Conservation (phyloP, 1,140 invertebrate genomes). For the Contarinia nasturtii region DNA sequence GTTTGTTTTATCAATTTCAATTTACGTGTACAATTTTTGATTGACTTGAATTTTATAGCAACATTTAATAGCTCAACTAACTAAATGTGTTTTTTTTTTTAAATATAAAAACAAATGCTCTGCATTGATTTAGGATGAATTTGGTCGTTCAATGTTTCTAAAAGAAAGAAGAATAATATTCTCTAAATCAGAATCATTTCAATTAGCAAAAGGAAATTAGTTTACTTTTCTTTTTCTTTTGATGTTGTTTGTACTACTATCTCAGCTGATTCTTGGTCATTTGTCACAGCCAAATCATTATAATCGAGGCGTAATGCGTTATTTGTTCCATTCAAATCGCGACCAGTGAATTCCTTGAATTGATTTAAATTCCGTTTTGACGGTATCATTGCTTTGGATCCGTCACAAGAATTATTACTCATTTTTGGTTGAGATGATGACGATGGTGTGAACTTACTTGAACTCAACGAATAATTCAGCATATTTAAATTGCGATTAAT, state of each 20-base stretch:
- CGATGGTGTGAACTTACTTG: not conserved
- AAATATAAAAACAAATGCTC: no score
- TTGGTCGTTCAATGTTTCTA: slow-evolving; percentile 1
- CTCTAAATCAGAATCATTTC: not conserved
- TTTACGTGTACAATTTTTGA: no score
- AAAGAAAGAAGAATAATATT: not conserved
- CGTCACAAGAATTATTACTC: no score
- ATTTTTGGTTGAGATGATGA: no score
- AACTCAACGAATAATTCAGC: not conserved
- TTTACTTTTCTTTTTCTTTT: not conserved
- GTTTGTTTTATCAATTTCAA: no score
- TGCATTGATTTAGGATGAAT: slow-evolving; percentile 1
- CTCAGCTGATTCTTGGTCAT: not conserved
- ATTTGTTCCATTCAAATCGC: not conserved
- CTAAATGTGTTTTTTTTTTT: no score
- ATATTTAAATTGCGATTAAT: no score
- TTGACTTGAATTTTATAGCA: no score
- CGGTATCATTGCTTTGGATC: not conserved
- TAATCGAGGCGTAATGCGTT: not conserved
- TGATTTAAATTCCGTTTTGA: not conserved
- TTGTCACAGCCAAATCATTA: not conserved
- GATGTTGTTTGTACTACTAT: not conserved
- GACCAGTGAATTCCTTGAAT: not conserved
- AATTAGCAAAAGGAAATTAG: not conserved
- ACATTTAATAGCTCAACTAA: no score